Evolutionary conservation across 2,113 vertebrate species (phyloP).

Genomic region (Nannobrachium achirus): DNA sequence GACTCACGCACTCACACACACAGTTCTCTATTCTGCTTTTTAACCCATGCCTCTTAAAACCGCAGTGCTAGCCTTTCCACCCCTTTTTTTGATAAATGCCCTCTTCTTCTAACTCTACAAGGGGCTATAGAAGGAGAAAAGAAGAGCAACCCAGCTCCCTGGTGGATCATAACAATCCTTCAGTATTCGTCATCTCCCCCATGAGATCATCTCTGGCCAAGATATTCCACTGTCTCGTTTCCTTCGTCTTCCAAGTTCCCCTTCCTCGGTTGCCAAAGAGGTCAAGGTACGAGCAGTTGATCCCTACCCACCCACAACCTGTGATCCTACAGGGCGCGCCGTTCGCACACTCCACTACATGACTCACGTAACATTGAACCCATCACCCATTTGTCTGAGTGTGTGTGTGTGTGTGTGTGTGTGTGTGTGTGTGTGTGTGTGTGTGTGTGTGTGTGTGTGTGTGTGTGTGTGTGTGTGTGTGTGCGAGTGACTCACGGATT

Average conservation of each 20-base stretch:
- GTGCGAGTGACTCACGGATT: slow-evolving; percentile 29
- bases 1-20: neutral
- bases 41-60: slow-evolving; percentile 33
- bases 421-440: no score
- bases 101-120: slow-evolving; percentile 40
- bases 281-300: slow-evolving; percentile 60
- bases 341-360: no score
- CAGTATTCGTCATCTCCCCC: slow-evolving; percentile 45
- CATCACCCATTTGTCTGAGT: no score
- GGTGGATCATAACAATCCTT: slow-evolving; percentile 46
- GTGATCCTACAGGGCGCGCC: slow-evolving; percentile 18
- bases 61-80: slow-evolving; percentile 23
- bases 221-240: slow-evolving; percentile 33
- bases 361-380: no score
- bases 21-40: slow-evolving; percentile 16
- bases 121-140: slow-evolving; percentile 49
- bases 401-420: no score
- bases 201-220: slow-evolving; percentile 52
- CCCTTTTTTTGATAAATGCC: slow-evolving; percentile 52
- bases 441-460: no score
- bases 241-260: slow-evolving; percentile 23
- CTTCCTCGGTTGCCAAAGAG: slow-evolving; percentile 37
- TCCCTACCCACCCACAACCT: slow-evolving; percentile 17
- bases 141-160: slow-evolving; percentile 44
- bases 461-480: slow-evolving; percentile 42